phyloP scores from a whole-genome alignment of 92 coral and sea anemone species.

The Pocillopora meandrina region DNA sequence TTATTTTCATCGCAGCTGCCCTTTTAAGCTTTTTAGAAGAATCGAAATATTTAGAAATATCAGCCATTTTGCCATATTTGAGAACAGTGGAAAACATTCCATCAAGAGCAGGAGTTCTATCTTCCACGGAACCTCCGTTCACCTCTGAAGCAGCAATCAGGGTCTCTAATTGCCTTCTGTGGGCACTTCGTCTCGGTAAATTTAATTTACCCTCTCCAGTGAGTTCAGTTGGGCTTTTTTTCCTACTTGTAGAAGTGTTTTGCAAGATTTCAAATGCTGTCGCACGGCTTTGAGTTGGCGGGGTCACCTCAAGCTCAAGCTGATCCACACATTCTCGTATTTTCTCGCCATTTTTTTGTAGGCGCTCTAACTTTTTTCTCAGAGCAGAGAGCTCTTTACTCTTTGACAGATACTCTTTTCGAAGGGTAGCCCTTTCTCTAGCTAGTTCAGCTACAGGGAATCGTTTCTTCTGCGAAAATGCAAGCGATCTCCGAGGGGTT shows the following conservation, averaged over 20 bases:
- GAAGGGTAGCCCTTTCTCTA: constrained; percentile 54
- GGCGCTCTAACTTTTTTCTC: constrained; percentile 33
- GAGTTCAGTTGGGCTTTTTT: constrained; percentile 55
- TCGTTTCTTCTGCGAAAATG: constrained; percentile 29
- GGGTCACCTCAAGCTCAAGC: constrained; percentile 24
- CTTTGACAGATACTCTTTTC: constrained; percentile 54
- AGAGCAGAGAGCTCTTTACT: constrained; percentile 52
- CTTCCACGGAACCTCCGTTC: constrained; percentile 62
- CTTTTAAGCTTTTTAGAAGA: constrained; percentile 48
- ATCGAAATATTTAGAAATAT: constrained; percentile 16
- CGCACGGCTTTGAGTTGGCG: constrained; percentile 34
- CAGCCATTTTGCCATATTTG: constrained; percentile 41
- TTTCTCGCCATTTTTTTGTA: constrained; percentile 31
- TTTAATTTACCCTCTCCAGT: constrained; percentile 48
- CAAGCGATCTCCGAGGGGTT: no score
- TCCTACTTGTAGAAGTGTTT: constrained; percentile 27
- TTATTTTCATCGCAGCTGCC: constrained; percentile 36
- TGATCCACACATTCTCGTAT: constrained; percentile 31
- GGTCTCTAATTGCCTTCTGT: constrained; percentile 60
- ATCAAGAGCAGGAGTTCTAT: constrained; percentile 63
- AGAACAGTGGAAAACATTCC: constrained; percentile 63
- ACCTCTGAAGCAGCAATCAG: constrained; percentile 59
- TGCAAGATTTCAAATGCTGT: constrained; percentile 33
- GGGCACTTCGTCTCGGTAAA: constrained; percentile 55
- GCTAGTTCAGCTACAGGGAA: constrained; percentile 63